phyloP scores from a whole-genome alignment of 2,797 vertebrate species.

The Macropus fuliginosus region DNA sequence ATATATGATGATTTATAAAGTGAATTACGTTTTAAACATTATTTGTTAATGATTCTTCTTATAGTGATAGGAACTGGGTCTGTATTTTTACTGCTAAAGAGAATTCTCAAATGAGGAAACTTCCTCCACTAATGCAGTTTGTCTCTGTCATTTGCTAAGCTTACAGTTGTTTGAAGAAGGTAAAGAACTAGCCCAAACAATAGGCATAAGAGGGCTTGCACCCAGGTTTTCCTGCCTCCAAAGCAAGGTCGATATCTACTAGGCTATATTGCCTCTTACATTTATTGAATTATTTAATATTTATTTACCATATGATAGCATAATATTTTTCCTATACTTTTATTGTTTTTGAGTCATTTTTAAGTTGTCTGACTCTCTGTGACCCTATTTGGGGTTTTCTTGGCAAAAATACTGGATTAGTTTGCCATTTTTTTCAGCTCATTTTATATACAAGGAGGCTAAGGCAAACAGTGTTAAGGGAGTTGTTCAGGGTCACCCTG shows the following conservation, averaged over 20 bases:
- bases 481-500: background rate
- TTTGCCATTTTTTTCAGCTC: background rate
- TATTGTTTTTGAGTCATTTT: background rate
- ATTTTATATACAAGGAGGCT: background rate
- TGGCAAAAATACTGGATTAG: background rate
- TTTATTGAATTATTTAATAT: background rate
- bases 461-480: background rate
- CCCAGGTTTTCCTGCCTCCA: background rate
- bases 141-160: background rate
- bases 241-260: background rate
- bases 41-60: constrained; percentile 3
- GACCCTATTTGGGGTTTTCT: background rate
- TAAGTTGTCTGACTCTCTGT: background rate
- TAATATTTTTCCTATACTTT: background rate
- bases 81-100: background rate
- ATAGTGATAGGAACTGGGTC: background rate
- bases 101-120: background rate
- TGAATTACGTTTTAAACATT: background rate
- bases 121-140: background rate
- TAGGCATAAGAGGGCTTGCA: background rate
- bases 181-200: background rate
- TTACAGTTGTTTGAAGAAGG: background rate
- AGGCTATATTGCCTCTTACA: background rate
- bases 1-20: background rate
- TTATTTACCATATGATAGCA: background rate